Evolutionary conservation across 2,888 invertebrate genomes (phyloP).

Genomic region (Nomada ferruginata): DNA sequence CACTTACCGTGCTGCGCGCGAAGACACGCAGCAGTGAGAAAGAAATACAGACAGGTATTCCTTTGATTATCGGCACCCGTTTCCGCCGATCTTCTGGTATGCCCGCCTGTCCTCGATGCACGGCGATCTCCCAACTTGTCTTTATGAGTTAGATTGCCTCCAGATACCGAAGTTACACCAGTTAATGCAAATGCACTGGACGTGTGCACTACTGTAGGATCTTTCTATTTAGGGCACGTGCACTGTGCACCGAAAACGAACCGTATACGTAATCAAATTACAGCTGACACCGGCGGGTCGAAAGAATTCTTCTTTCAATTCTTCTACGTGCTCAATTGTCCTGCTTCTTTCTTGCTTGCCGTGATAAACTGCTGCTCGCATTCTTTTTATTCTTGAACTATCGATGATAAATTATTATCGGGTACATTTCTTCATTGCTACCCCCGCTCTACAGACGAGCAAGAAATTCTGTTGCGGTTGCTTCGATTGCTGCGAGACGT

Average conservation of each 20-base stretch:
- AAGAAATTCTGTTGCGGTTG: too few relatives aligned
- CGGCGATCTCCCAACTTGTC: not conserved
- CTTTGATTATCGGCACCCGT: not conserved
- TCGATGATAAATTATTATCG: not conserved
- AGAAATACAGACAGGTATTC: slow-evolving; percentile 10
- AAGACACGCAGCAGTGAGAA: not conserved
- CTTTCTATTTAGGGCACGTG: slow-evolving; percentile 40
- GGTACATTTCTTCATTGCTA: not conserved
- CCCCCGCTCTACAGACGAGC: too few relatives aligned
- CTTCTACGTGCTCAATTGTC: not conserved
- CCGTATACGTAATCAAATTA: slow-evolving; percentile 43
- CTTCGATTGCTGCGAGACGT: too few relatives aligned
- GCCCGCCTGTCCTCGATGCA: slow-evolving; percentile 5
- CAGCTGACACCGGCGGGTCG: slow-evolving; percentile 33
- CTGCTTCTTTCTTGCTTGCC: not conserved
- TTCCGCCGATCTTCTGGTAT: not conserved
- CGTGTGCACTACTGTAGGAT: slow-evolving; percentile 21
- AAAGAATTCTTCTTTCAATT: slow-evolving; percentile 15
- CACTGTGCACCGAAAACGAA: slow-evolving; percentile 22
- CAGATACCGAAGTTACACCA: slow-evolving; percentile 3
- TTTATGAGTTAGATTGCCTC: not conserved
- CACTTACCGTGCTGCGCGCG: slow-evolving; percentile 38
- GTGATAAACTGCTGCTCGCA: not conserved
- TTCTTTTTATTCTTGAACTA: not conserved
- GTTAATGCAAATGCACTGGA: slow-evolving; percentile 10